These are phyloP conservation scores for Cephus cinctus DNA, from an alignment of 1,140 invertebrate genomes.

Conservation along the genomic window DNA sequence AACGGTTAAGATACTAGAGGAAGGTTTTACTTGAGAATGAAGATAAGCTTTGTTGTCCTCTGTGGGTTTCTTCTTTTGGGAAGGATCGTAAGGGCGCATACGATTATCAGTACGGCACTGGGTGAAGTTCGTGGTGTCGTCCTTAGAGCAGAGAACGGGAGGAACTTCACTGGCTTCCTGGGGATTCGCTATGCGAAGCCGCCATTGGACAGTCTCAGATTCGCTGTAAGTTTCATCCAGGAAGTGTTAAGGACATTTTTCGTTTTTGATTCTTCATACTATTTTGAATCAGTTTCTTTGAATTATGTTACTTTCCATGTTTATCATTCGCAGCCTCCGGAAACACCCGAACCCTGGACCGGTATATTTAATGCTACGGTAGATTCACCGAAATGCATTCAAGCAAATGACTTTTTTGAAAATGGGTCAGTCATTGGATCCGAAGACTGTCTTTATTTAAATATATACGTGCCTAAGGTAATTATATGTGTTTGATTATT, in stretches of 20 bases:
- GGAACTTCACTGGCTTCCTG: constrained; percentile 39
- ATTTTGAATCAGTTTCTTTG: too few species aligned
- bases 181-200: constrained; percentile 55
- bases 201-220: constrained; percentile 48
- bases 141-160: constrained; percentile 18
- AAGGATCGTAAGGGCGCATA: too few species aligned
- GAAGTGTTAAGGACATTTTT: too few species aligned
- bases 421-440: constrained; percentile 27
- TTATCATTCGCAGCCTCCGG: constrained; percentile 19
- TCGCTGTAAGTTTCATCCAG: constrained; percentile 35
- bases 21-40: too few species aligned
- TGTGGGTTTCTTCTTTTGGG: background rate
- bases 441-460: constrained; percentile 38
- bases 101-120: background rate
- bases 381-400: constrained; percentile 35
- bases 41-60: background rate
- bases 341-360: constrained; percentile 17
- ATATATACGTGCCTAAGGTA: constrained; percentile 35
- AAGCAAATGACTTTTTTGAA: constrained; percentile 21
- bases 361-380: constrained; percentile 21
- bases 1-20: background rate
- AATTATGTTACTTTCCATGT: background rate
- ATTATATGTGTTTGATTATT: background rate
- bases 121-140: constrained; percentile 15
- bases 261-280: background rate